A percentile compares a stretch with the other conserved stretches of the same genome.
Conservation (phyloP, 2,113 vertebrate species). For the Narcine bancroftii region DNA sequence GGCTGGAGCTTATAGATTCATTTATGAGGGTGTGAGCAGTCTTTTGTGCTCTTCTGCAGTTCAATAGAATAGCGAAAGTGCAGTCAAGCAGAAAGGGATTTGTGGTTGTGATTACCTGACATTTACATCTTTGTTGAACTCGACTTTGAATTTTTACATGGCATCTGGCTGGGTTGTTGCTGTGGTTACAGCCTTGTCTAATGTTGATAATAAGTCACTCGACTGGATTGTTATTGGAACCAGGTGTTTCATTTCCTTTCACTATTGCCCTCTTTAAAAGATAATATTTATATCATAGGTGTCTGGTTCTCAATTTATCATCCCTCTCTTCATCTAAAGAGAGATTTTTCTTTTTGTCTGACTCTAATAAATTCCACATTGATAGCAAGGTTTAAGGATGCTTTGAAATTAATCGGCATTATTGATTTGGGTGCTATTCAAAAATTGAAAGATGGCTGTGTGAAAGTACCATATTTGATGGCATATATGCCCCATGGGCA, state of each 20-base stretch:
- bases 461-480: no score
- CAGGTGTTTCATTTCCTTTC: slow-evolving; percentile 12
- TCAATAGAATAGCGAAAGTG: not conserved
- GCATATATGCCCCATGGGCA: no score
- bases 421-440: not conserved
- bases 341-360: not conserved
- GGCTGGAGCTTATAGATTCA: not conserved
- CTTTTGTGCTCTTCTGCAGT: not conserved
- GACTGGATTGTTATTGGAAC: not conserved
- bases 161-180: slow-evolving; percentile 17
- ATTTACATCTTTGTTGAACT: slow-evolving; percentile 33
- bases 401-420: not conserved
- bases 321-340: not conserved
- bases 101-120: slow-evolving; percentile 5
- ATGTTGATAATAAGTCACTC: not conserved
- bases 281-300: not conserved
- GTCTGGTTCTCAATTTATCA: not conserved
- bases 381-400: not conserved
- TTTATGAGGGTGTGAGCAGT: not conserved
- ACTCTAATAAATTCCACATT: not conserved
- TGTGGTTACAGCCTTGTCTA: slow-evolving; percentile 19
- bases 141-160: not conserved
- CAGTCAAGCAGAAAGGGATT: slow-evolving; percentile 5
- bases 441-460: not conserved
- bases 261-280: not conserved